Evolutionary conservation across 2,888 invertebrate species (phyloP), one percentile per base, ranked within the genome.

Genomic region (Ormyrus rosae): DNA sequence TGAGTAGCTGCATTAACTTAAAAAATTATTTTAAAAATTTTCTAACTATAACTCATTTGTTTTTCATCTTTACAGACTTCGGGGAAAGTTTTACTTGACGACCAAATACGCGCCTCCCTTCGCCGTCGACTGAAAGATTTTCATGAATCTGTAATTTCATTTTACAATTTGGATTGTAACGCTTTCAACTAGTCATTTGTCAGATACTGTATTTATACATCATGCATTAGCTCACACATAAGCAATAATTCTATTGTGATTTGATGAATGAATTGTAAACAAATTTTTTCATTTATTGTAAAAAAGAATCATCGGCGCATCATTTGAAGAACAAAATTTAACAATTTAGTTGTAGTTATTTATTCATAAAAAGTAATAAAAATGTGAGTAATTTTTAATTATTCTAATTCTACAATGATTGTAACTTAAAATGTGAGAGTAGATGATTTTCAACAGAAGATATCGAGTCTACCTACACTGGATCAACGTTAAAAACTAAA

Each of bases 71-170:
- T 84, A 7, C 81, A 89, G 89, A 56, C 83, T 89, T 69, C 86
- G 89, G 70, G 89, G 89, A 65, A 88, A 88, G 56, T 89, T 88
- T 77, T 89, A 85, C 67, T 79, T 89, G 63, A 80, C 84, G 61
- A 89, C 89, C 73, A 89, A 89, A 75, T 84, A 84, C 50, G 85
- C 86, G 50, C 86, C 90, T 48, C 88, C 88, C 0, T 88, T 88
- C 71, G 88, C 88, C 11, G 81, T 85, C 45, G 84, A 84, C 72
- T 87, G 80, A 87, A 70, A 34, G 34, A 48, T 45, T 34, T 7
- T 61, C 68, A 9, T 53, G 6, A 1, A 60, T 65, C 55, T 58
- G 19, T 46, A 75, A 74, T 51, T 60, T 73, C 60, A 80, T 45
- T 77, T 65, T 34, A 63, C 65, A 69, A 78, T 78, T 80, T 78